These are phyloP conservation scores for Bombus pascuorum DNA, from an alignment of 1,140 invertebrate species.

Conservation along the genomic window DNA sequence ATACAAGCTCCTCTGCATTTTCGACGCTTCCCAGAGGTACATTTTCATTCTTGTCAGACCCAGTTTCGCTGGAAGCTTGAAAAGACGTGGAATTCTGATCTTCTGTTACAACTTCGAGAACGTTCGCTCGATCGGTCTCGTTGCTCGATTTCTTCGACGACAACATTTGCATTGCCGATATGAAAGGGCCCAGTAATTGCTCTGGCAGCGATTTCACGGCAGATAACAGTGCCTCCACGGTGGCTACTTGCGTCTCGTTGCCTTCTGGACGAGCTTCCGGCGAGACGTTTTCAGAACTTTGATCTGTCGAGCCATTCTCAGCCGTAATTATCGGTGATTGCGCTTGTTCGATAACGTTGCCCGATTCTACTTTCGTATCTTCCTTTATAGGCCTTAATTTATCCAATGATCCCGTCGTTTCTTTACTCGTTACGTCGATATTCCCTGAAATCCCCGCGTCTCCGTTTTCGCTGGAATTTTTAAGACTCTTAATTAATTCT, in stretches of 20 bases:
- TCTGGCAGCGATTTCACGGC: slow-evolving; percentile 77
- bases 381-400: neutral
- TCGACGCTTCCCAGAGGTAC: neutral
- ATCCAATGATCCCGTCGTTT: neutral
- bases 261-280: neutral
- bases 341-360: neutral
- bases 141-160: slow-evolving; percentile 61
- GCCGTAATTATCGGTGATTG: neutral
- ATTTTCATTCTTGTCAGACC: neutral
- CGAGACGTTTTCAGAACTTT: no score
- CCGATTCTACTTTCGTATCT: neutral
- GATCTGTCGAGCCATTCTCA: neutral
- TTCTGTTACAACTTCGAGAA: neutral
- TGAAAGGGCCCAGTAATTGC: slow-evolving; percentile 75
- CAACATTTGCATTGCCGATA: slow-evolving; percentile 72
- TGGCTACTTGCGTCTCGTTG: slow-evolving; percentile 38
- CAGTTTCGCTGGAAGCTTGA: neutral
- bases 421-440: neutral
- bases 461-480: neutral
- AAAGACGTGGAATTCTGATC: neutral
- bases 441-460: neutral
- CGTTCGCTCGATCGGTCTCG: slow-evolving; percentile 26
- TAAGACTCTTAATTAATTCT: neutral
- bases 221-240: slow-evolving; percentile 75
- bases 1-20: neutral